Base-by-base conservation (phyloP, 2,888 invertebrate species). In the Ganaspis brasiliensis region DNA sequence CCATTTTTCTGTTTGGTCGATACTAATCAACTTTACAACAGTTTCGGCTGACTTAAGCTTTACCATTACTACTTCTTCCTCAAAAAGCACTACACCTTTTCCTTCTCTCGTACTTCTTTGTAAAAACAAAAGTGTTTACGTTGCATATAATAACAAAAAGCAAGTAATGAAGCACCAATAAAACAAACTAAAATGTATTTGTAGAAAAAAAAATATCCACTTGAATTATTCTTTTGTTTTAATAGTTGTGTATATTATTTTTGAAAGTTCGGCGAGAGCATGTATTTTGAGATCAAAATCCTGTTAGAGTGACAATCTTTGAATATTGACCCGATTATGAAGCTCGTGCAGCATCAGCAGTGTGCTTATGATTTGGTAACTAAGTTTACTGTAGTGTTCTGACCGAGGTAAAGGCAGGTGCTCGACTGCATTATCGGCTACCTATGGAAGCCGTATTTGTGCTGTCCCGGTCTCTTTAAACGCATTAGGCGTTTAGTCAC, bases 401-500 rank as follows among this genome's bases (percentile, higher is more conserved):
- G 61, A 26, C 73, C 57, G 79, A 74, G 81, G 84, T 84, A 83
- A 84, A 74, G 81, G 84, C 85, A 83, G 84, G 81, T 83, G 84
- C 77, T 81, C 76, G 72, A 84, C 87, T 83, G 79, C 77, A 73
- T 76, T 79, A 75, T 77, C 78, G 81, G 80, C 78, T 79, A 82
- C 72, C 78, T 75, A 75, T 76, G 79, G 89, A 89, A 89, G 89
- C 89, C 89, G 35, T 89, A 89, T 78, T 75, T 73, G 74, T 78
- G 81, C 77, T 80, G 81, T 81, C 79, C 82, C 79, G 82, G 76
- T 83, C 77, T 83, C 84, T 84, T 86, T 89, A 90, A 91, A 87
- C 85, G 87, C 89, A 90, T 90, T 90, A 91, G 81, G 76, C 82
- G 81, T 86, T 84, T 85, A 86, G 87, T 87, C 87, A 86, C 86